Evolutionary conservation across 2,113 vertebrate genomes (phyloP).

Genomic region (Prionailurus bengalensis): DNA sequence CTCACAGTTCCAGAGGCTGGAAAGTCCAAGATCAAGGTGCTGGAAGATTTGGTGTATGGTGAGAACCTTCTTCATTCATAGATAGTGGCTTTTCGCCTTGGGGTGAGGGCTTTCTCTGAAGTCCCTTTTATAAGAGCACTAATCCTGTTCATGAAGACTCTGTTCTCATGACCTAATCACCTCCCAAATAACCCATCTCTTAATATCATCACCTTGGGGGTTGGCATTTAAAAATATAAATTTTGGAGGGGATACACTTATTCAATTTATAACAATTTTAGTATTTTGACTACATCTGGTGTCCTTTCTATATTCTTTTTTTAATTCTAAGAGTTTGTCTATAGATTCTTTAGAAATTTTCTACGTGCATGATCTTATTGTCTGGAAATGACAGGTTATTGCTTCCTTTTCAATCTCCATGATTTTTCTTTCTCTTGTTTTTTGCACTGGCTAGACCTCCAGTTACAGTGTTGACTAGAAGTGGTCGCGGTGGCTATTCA

Average conservation of each 20-base stretch:
- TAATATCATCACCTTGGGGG: neutral
- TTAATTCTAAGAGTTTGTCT: neutral
- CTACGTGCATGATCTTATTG: neutral
- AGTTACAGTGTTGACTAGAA: neutral
- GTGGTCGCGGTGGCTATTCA: neutral
- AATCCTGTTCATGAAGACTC: neutral
- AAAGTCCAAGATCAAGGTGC: neutral
- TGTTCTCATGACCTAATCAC: neutral
- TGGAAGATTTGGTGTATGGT: neutral
- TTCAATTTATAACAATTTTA: neutral
- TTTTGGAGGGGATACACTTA: neutral
- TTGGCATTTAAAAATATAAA: neutral
- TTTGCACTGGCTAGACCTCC: neutral
- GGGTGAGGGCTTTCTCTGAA: neutral
- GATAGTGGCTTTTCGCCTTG: neutral
- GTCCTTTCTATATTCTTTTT: neutral
- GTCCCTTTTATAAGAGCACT: neutral
- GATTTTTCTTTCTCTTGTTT: neutral
- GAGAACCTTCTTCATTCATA: neutral
- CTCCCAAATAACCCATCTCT: neutral
- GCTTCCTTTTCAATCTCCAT: neutral
- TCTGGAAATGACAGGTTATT: neutral
- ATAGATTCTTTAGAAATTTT: constrained; percentile 14
- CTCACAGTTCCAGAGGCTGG: neutral
- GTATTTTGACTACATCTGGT: neutral